These are phyloP conservation scores for Puma concolor DNA, from an alignment of 2,113 vertebrate genomes.

Conservation along the genomic window DNA sequence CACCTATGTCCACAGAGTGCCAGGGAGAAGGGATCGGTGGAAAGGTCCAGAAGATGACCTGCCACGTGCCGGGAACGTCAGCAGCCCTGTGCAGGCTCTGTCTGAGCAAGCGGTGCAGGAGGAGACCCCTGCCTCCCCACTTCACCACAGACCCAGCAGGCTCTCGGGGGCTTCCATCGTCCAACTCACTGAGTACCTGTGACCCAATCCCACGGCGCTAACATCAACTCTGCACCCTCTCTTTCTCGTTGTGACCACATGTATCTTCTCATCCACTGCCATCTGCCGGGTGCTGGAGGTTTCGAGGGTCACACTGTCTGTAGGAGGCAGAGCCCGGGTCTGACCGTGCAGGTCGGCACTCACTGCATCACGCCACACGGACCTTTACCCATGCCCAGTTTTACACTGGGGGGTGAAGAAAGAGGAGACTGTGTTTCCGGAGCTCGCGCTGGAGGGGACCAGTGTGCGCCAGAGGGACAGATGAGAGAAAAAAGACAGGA, in stretches of 20 bases:
- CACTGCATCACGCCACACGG: neutral
- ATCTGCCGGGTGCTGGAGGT: neutral
- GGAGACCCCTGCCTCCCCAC: neutral
- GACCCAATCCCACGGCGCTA: neutral
- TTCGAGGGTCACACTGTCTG: neutral
- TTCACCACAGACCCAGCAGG: neutral
- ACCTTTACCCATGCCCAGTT: neutral
- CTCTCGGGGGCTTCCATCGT: neutral
- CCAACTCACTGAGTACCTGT: neutral
- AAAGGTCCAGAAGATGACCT: neutral
- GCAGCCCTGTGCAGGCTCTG: neutral
- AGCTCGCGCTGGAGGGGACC: neutral
- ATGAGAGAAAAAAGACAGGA: neutral
- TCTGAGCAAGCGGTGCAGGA: too few species aligned
- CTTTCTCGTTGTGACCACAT: too few species aligned
- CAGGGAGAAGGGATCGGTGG: neutral
- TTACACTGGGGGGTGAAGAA: neutral
- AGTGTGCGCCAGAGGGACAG: accelerated
- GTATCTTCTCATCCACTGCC: neutral
- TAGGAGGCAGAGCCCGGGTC: neutral
- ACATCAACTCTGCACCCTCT: accelerated
- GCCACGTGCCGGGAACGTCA: too few species aligned
- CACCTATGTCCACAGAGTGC: too few species aligned
- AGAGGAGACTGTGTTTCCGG: neutral
- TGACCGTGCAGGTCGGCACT: neutral